These are phyloP conservation scores for Colius striatus DNA, from an alignment of 2,113 vertebrate genomes.

Conservation along the genomic window DNA sequence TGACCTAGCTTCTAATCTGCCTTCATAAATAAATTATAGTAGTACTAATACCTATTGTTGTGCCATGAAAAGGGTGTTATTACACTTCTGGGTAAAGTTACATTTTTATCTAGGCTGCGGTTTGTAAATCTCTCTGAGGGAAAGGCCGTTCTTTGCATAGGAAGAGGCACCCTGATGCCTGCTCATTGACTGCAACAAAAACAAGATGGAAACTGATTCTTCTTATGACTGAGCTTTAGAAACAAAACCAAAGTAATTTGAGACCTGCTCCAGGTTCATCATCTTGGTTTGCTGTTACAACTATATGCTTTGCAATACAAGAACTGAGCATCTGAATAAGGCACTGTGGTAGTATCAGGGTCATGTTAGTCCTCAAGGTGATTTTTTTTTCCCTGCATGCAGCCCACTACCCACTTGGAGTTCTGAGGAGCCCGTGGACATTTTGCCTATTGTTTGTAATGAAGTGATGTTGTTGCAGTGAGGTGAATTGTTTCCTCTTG, in stretches of 20 bases:
- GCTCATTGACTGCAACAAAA: not conserved
- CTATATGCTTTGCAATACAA: not conserved
- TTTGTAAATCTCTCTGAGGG: not conserved
- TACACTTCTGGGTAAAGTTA: conserved; percentile 58
- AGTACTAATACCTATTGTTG: conserved; percentile 16
- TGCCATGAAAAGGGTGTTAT: conserved; percentile 32
- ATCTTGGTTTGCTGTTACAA: not conserved
- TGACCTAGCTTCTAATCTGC: conserved; percentile 1
- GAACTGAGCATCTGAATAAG: not conserved
- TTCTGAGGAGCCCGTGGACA: not conserved
- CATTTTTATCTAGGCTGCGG: not conserved
- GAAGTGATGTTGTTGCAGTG: not conserved
- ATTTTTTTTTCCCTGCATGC: not conserved
- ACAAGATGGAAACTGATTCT: not conserved
- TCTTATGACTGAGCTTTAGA: not conserved
- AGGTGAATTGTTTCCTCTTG: not conserved
- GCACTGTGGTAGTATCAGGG: not conserved
- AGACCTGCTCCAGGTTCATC: not conserved
- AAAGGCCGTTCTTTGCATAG: not conserved
- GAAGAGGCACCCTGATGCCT: not conserved
- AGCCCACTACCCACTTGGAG: not conserved
- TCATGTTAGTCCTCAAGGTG: not conserved
- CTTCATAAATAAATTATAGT: conserved; percentile 65
- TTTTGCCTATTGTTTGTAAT: not conserved
- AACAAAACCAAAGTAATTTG: not conserved